phyloP scores from a whole-genome alignment of 1,140 invertebrate genomes.

The Schlechtendalia chinensis region DNA sequence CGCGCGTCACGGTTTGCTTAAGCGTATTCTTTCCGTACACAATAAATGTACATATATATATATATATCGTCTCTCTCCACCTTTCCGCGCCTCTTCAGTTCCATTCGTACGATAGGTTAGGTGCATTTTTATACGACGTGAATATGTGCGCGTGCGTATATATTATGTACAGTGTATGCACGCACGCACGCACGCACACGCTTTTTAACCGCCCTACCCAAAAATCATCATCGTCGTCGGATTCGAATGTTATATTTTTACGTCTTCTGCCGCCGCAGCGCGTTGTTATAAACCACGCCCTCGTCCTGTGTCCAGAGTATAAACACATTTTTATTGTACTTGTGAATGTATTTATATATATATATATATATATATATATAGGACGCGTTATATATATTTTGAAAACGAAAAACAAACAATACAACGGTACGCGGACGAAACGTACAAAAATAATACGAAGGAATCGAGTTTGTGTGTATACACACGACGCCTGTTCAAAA shows the following conservation, averaged over 20 bases:
- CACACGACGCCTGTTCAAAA: too few species aligned
- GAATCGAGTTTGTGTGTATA: too few species aligned
- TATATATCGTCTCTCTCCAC: too few species aligned
- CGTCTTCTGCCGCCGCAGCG: not conserved
- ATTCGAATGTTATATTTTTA: not conserved
- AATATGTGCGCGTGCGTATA: not conserved
- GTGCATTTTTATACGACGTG: not conserved
- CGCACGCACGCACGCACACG: not conserved
- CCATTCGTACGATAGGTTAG: too few species aligned
- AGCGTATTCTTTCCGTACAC: slow-evolving; percentile 13
- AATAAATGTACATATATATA: not conserved
- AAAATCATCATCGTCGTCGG: slow-evolving; percentile 20
- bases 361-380: too few species aligned
- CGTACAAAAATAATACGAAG: too few species aligned
- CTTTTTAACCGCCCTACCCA: slow-evolving; percentile 19
- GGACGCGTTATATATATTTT: too few species aligned
- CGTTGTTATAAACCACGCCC: slow-evolving; percentile 17
- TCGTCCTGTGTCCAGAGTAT: slow-evolving; percentile 31
- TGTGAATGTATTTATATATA: too few species aligned
- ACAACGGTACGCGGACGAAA: too few species aligned
- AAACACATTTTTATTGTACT: not conserved
- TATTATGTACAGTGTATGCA: not conserved
- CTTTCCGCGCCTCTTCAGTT: too few species aligned
- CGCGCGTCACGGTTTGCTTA: slow-evolving; percentile 44
- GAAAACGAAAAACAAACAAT: too few species aligned